Percentiles rank a stretch among this genome's conserved stretches.
These are phyloP conservation scores for Pituophis catenifer DNA, from an alignment of 2,113 vertebrate species.

Conservation along the genomic window DNA sequence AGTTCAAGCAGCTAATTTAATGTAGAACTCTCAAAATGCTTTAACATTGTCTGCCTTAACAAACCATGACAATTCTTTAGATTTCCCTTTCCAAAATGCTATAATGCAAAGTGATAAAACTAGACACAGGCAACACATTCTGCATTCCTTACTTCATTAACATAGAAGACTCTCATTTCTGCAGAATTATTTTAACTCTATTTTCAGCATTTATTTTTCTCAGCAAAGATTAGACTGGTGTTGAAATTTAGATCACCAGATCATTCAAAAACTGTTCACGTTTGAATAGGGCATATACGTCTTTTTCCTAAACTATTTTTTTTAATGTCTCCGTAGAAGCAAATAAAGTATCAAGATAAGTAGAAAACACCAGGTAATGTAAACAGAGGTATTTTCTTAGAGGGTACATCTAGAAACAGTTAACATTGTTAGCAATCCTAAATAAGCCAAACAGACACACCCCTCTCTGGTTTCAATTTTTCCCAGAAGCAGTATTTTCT, in stretches of 20 bases:
- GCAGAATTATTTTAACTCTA: not conserved
- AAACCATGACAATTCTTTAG: constrained; percentile 64
- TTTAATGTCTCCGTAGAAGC: not conserved
- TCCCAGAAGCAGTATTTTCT: not conserved
- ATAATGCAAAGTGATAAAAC: constrained; percentile 17
- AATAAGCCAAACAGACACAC: not conserved
- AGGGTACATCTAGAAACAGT: not conserved
- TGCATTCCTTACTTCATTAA: not conserved
- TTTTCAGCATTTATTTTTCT: not conserved
- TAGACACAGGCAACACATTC: not conserved
- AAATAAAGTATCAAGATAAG: not conserved
- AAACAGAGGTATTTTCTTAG: not conserved
- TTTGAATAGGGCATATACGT: not conserved
- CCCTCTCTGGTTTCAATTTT: not conserved
- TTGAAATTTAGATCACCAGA: not conserved
- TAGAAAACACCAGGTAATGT: not conserved
- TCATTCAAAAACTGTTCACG: not conserved
- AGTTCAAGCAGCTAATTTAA: constrained; percentile 79
- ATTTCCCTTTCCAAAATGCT: constrained; percentile 49
- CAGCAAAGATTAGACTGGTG: not conserved
- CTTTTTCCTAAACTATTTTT: not conserved
- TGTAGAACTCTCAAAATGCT: constrained; percentile 69
- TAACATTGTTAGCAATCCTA: not conserved
- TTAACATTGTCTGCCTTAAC: constrained; percentile 69
- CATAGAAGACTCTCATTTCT: not conserved